These are phyloP conservation scores for Hydroisotoma schaefferi DNA, from an alignment of 2,888 invertebrate genomes.

Conservation along the genomic window DNA sequence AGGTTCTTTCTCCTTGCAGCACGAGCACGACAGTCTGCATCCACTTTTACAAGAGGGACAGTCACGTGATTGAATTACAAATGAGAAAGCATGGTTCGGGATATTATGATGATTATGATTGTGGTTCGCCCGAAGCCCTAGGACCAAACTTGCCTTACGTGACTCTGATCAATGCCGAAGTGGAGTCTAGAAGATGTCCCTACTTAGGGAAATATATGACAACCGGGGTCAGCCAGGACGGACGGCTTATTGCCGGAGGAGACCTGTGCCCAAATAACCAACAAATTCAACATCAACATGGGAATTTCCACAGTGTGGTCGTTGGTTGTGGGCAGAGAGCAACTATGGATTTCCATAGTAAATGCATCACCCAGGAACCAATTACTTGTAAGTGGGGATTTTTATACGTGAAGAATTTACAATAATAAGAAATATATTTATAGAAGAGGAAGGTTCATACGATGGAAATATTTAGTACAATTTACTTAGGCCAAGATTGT, in stretches of 20 bases:
- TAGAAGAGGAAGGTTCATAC: no score
- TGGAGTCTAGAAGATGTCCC: conserved; percentile 42
- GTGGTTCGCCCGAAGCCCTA: conserved; percentile 30
- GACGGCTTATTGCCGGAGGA: conserved; percentile 30
- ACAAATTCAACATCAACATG: conserved; percentile 30
- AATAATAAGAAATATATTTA: not conserved
- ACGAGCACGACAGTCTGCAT: conserved; percentile 77
- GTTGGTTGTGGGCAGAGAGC: conserved; percentile 57
- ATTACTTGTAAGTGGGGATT: conserved; percentile 49
- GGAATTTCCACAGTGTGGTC: conserved; percentile 50
- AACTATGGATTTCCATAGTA: conserved; percentile 61
- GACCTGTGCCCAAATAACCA: conserved; percentile 24
- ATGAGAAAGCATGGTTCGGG: conserved; percentile 32
- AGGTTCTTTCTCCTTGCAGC: conserved; percentile 60
- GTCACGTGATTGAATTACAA: conserved; percentile 69
- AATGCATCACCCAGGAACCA: conserved; percentile 53
- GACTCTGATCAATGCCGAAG: conserved; percentile 43
- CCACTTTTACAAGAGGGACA: conserved; percentile 67
- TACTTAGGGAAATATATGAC: conserved; percentile 47
- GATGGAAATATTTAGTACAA: no score
- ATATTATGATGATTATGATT: conserved; percentile 33
- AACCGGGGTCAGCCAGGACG: conserved; percentile 41
- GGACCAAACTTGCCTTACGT: conserved; percentile 39
- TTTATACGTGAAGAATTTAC: no score
- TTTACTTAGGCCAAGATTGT: no score